Conservation (phyloP, 2,888 invertebrate species). For the Epirrita christyi region DNA sequence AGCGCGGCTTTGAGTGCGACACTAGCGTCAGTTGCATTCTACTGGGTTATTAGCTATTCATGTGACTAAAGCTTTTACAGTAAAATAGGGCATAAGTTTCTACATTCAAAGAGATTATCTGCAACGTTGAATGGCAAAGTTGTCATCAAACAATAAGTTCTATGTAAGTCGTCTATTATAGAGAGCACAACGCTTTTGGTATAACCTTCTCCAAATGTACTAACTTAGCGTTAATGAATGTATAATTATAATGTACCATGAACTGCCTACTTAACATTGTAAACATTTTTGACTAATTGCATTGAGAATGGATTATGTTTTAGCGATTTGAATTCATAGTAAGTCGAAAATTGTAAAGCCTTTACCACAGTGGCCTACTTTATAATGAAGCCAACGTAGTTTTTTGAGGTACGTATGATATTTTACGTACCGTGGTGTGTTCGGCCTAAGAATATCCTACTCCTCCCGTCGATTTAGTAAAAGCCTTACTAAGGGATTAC, state of each 20-base stretch:
- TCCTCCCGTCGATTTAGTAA: too few species aligned
- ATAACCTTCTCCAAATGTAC: not conserved
- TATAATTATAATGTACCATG: constrained; percentile 3
- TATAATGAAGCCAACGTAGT: too few species aligned
- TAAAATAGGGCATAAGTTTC: not conserved
- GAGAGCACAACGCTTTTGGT: not conserved
- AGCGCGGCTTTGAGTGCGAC: too few species aligned
- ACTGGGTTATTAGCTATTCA: too few species aligned
- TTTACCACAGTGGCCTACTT: not conserved
- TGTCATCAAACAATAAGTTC: too few species aligned
- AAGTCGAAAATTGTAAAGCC: too few species aligned
- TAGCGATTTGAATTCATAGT: not conserved
- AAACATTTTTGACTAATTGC: not conserved
- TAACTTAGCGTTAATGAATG: constrained; percentile 1
- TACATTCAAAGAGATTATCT: not conserved
- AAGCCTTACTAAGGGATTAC: too few species aligned
- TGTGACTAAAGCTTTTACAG: too few species aligned
- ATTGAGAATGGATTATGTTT: not conserved
- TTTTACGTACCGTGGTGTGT: too few species aligned
- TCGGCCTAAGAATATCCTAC: too few species aligned
- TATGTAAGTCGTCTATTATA: not conserved
- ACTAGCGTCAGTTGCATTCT: too few species aligned
- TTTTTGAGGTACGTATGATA: too few species aligned
- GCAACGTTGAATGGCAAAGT: not conserved
- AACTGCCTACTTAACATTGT: constrained; percentile 1